Evolutionary conservation across 2,797 vertebrate genomes (phyloP).

Genomic region (Sebastes nivosus): DNA sequence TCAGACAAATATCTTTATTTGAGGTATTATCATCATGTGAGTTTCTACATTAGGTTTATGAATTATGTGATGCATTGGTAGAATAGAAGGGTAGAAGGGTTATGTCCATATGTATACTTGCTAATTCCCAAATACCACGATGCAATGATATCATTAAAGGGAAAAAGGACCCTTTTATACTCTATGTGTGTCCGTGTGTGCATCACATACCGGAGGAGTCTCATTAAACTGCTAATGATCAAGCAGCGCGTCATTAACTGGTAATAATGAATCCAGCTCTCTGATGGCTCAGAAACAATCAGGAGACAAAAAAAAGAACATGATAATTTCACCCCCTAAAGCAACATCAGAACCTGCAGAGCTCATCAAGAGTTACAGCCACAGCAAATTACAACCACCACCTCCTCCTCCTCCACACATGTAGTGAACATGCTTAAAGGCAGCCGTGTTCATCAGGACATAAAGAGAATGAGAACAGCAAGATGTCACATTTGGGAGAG

Average conservation of each 20-base stretch:
- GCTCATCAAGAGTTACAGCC: constrained; percentile 19
- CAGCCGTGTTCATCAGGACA: neutral
- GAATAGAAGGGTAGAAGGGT: neutral
- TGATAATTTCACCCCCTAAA: neutral
- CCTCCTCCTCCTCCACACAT: neutral
- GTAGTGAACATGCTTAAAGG: neutral
- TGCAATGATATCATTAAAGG: neutral
- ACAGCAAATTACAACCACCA: neutral
- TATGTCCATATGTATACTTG: neutral
- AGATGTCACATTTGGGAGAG: neutral
- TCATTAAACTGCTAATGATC: constrained; percentile 30
- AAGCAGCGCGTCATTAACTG: constrained; percentile 19
- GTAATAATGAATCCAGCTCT: constrained; percentile 24
- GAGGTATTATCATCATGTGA: neutral
- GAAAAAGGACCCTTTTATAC: neutral
- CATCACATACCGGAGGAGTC: neutral
- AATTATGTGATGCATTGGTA: neutral
- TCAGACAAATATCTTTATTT: neutral
- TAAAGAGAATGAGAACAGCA: neutral
- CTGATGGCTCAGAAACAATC: constrained; percentile 13
- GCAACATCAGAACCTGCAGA: constrained; percentile 19
- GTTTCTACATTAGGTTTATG: neutral
- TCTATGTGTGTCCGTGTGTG: neutral
- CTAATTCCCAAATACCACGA: neutral
- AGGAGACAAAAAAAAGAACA: neutral